Conservation (phyloP, 2,888 invertebrate genomes). For the Pegoplata infirma region DNA sequence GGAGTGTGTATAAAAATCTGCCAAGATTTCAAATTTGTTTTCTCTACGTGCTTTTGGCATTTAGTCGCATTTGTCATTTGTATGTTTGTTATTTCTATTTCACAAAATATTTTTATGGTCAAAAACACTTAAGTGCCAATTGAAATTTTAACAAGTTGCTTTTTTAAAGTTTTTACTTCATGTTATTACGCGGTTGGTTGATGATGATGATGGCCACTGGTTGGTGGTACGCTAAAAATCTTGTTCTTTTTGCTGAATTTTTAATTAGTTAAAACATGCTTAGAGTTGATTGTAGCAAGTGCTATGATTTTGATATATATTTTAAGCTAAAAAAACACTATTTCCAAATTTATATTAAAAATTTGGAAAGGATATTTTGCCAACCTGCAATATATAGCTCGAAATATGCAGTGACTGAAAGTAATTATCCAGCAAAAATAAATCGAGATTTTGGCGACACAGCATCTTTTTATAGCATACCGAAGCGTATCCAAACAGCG, state of each 20-base stretch:
- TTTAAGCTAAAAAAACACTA: neutral
- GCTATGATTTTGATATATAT: neutral
- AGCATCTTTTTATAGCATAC: too few species aligned
- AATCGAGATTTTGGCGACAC: too few species aligned
- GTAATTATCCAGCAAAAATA: too few species aligned
- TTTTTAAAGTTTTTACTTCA: conserved; percentile 13
- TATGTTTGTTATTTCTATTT: conserved; percentile 9
- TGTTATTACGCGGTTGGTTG: neutral
- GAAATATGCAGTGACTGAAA: too few species aligned
- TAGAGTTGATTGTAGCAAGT: neutral
- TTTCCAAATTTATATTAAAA: neutral
- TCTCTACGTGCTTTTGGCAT: conserved; percentile 36
- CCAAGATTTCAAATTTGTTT: conserved; percentile 18
- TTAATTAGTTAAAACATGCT: conserved; percentile 49
- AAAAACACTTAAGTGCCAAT: conserved; percentile 73
- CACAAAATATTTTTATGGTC: conserved; percentile 67
- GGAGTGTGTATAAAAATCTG: neutral
- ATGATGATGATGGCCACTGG: conserved; percentile 12
- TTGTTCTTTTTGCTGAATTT: conserved; percentile 45
- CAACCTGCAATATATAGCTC: too few species aligned
- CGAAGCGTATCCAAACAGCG: too few species aligned
- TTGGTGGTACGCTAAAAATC: conserved; percentile 45
- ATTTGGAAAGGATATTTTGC: too few species aligned
- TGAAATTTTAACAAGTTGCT: conserved; percentile 67
- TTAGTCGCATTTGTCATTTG: conserved; percentile 14